Evolutionary conservation across 2,113 vertebrate species (phyloP).

Genomic region (Proterorhinus semilunaris): DNA sequence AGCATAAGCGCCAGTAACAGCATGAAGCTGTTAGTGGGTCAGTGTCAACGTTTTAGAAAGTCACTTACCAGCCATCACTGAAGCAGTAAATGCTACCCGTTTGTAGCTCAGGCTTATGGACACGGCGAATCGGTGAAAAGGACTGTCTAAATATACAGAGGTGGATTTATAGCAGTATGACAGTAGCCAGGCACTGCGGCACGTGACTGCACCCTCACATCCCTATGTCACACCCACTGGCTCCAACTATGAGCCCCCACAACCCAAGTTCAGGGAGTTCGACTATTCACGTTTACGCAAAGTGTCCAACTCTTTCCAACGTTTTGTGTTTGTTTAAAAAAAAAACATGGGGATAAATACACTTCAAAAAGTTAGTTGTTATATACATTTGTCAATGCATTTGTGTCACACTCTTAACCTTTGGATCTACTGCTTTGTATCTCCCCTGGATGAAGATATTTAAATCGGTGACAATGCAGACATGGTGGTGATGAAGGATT

Average conservation of each 20-base stretch:
- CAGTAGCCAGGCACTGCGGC: conserved; percentile 42
- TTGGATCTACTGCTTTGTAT: conserved; percentile 7
- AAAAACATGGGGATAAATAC: not conserved
- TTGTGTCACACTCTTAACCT: conserved; percentile 13
- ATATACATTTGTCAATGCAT: not conserved
- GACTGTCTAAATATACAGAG: conserved; percentile 29
- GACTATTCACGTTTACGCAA: not conserved
- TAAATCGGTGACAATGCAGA: conserved; percentile 10
- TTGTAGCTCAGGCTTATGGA: conserved; percentile 34
- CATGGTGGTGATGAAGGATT: conserved; percentile 9
- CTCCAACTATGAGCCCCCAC: conserved; percentile 21
- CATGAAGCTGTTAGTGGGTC: not conserved
- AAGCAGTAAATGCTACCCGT: conserved; percentile 37
- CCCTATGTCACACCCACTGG: conserved; percentile 53
- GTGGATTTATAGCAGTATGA: conserved; percentile 63
- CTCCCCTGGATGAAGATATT: not conserved
- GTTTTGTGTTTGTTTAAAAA: not conserved
- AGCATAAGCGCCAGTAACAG: not conserved
- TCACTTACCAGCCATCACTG: conserved; percentile 71
- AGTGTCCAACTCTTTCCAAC: not conserved
- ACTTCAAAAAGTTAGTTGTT: not conserved
- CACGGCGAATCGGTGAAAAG: conserved; percentile 29
- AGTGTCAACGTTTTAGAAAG: not conserved
- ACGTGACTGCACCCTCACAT: conserved; percentile 51
- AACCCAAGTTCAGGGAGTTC: conserved; percentile 14